A percentile compares a stretch with the other conserved stretches of the same genome.
Conservation (phyloP, 2,113 vertebrate species). For the Neodon shergylaensis region DNA sequence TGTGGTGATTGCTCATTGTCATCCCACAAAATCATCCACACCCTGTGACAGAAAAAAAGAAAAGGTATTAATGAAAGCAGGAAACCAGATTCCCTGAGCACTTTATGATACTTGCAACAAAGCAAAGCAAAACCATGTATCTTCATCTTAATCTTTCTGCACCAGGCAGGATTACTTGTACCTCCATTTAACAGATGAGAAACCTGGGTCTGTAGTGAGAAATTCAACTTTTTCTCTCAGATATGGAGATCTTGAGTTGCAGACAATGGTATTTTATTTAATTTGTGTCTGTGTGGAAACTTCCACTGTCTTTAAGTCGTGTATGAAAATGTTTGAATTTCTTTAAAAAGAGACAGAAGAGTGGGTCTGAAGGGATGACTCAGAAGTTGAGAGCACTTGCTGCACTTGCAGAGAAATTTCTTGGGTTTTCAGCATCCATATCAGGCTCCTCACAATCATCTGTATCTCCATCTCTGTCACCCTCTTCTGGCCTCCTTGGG, state of each 20-base stretch:
- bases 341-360: neutral
- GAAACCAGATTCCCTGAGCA: neutral
- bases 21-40: neutral
- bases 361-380: neutral
- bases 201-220: neutral
- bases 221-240: neutral
- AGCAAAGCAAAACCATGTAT: too few relatives aligned
- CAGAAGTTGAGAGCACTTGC: neutral
- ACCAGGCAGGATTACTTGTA: neutral
- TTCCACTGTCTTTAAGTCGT: neutral
- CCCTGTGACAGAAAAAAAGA: neutral
- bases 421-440: neutral
- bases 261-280: neutral
- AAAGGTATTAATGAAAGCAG: neutral
- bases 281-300: neutral
- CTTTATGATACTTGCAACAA: neutral
- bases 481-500: neutral
- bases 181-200: neutral
- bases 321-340: neutral
- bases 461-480: neutral
- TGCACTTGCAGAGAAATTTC: neutral
- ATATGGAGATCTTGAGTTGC: neutral
- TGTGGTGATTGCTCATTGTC: neutral
- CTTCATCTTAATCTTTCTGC: neutral
- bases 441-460: too few relatives aligned